These are phyloP conservation scores for Procambarus clarkii DNA, from an alignment of 1,140 invertebrate species.

Conservation along the genomic window DNA sequence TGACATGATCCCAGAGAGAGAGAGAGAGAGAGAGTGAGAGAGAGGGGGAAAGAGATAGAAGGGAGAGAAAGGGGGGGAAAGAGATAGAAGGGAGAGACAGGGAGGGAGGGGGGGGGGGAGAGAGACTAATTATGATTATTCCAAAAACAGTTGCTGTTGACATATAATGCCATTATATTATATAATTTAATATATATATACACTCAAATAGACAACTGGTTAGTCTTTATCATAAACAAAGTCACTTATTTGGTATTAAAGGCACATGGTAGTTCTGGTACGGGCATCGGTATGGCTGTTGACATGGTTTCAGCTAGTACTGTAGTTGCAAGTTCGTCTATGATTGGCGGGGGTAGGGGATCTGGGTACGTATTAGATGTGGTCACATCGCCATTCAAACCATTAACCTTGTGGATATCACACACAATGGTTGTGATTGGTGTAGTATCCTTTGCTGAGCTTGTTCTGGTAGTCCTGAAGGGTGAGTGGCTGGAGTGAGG, in stretches of 20 bases:
- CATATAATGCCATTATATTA: no score
- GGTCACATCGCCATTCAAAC: not conserved
- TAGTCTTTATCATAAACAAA: not conserved
- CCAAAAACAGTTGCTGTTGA: no score
- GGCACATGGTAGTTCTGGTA: constrained; percentile 20
- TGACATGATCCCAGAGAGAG: no score
- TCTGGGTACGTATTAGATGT: not conserved
- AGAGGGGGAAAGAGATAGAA: no score
- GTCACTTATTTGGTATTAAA: constrained; percentile 12
- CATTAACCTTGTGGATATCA: no score
- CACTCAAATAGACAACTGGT: not conserved
- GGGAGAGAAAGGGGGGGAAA: no score
- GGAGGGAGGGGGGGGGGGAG: no score
- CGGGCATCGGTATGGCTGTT: not conserved
- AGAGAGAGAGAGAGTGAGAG: no score
- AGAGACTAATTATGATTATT: no score
- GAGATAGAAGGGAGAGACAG: no score
- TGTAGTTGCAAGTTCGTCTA: not conserved
- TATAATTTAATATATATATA: not conserved
- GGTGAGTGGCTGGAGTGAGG: not conserved
- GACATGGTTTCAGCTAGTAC: not conserved
- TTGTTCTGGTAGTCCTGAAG: not conserved
- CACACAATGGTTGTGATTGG: not conserved
- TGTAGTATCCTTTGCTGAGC: not conserved
- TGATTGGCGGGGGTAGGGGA: constrained; percentile 13